A percentile compares a stretch with the other conserved stretches of the same genome.
phyloP scores from a whole-genome alignment of 1,140 invertebrate genomes.

The Temnothorax curvispinosus region DNA sequence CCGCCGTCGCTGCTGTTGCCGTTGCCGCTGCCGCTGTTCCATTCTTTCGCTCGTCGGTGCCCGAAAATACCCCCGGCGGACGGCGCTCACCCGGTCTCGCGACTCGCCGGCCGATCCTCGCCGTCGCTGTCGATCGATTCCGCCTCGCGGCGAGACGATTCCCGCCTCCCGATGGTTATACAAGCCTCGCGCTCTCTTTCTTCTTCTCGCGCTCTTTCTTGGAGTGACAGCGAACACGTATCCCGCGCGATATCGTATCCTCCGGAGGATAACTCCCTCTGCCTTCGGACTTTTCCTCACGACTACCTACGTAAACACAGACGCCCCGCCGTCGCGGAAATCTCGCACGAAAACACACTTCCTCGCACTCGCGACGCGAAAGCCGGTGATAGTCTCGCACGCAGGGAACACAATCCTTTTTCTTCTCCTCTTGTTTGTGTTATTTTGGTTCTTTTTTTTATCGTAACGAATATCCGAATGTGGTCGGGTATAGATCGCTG shows the following conservation, averaged over 20 bases:
- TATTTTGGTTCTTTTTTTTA: background rate
- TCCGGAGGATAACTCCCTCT: background rate
- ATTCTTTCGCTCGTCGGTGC: background rate
- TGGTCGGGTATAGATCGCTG: background rate
- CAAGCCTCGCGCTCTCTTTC: background rate
- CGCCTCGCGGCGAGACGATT: background rate
- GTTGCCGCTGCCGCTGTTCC: background rate
- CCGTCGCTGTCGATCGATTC: background rate
- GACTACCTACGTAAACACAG: slow-evolving; percentile 26
- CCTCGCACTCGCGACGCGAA: background rate
- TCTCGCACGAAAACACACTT: background rate
- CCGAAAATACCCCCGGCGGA: slow-evolving; percentile 17
- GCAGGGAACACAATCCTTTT: too few species aligned
- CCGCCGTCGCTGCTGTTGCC: slow-evolving; percentile 25
- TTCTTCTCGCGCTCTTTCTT: background rate
- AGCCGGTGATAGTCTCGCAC: background rate
- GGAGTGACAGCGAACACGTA: too few species aligned
- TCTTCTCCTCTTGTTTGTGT: background rate
- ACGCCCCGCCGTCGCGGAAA: background rate
- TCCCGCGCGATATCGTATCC: background rate
- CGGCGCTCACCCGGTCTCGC: too few species aligned
- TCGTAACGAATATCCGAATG: background rate
- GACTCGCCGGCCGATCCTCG: background rate
- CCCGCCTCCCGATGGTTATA: slow-evolving; percentile 4
- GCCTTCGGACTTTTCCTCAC: background rate